Conservation (phyloP, 2,797 vertebrate species). For the Taeniopygia guttata region DNA sequence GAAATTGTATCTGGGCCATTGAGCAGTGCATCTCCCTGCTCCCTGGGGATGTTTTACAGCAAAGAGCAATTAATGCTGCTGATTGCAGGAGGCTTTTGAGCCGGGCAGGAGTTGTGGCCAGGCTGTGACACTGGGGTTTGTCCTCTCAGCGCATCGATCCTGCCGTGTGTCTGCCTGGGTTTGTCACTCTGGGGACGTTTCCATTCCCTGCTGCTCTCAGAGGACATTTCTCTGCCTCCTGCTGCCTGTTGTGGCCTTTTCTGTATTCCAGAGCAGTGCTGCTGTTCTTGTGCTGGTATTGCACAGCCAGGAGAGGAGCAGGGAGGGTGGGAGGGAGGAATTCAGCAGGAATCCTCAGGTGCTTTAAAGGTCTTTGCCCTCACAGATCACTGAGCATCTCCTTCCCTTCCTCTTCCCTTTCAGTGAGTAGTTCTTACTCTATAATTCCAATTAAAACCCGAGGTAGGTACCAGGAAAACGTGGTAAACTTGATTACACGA, state of each 20-base stretch:
- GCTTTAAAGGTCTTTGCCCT: not conserved
- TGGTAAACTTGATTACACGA: rapidly evolving
- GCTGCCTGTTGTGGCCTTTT: not conserved
- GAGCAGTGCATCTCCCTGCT: not conserved
- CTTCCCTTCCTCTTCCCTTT: not conserved
- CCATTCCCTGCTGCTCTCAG: not conserved
- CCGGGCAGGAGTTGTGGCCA: not conserved
- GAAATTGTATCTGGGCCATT: not conserved
- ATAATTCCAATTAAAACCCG: rapidly evolving
- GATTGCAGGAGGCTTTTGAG: not conserved
- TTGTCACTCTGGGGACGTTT: not conserved
- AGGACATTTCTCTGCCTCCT: not conserved
- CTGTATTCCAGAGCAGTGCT: not conserved
- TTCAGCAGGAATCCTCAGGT: not conserved
- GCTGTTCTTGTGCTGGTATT: not conserved
- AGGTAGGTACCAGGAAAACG: not conserved
- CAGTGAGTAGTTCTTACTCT: rapidly evolving
- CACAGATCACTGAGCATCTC: not conserved
- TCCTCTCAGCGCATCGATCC: not conserved
- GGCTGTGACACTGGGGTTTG: not conserved
- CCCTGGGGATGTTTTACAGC: not conserved
- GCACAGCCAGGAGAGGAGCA: not conserved
- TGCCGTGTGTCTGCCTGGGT: not conserved
- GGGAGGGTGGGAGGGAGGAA: not conserved
- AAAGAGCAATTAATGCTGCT: slow-evolving; percentile 37